Evolutionary conservation across 2,797 vertebrate genomes (phyloP).

Genomic region (Rhinophrynus dorsalis): DNA sequence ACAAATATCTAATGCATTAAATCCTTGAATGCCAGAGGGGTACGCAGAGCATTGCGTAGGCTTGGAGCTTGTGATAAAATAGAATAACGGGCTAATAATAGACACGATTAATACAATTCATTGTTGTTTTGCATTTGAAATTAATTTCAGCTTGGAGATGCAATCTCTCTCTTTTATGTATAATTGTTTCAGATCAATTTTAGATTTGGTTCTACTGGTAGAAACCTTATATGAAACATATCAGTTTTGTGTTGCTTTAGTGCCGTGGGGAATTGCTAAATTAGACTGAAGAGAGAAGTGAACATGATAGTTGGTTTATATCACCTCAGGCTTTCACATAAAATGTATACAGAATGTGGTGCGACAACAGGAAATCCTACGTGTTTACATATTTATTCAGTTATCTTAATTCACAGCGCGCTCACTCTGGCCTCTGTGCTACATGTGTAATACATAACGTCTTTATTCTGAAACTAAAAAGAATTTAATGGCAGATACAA

Average conservation of each 20-base stretch:
- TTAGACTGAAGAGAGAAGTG: conserved; percentile 25
- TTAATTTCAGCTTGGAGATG: background rate
- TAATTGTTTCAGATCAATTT: conserved; percentile 38
- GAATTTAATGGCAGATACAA: no score
- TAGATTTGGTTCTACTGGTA: conserved; percentile 10
- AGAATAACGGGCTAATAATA: background rate
- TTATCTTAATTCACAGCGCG: conserved; percentile 4
- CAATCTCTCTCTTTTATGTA: conserved; percentile 13
- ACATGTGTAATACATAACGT: background rate
- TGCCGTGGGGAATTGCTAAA: conserved; percentile 24
- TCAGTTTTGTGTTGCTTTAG: conserved; percentile 34
- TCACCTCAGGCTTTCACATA: conserved; percentile 28
- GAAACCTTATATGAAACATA: conserved; percentile 28
- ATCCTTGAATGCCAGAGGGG: no score
- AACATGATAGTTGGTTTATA: conserved; percentile 32
- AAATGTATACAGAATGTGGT: conserved; percentile 7
- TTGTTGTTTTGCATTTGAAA: conserved; percentile 1
- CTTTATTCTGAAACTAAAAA: no score
- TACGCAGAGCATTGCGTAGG: no score
- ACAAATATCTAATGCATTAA: no score
- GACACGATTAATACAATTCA: conserved; percentile 2
- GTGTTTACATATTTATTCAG: conserved; percentile 30
- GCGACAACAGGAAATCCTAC: conserved; percentile 22
- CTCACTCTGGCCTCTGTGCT: background rate
- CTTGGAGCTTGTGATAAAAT: background rate